These are phyloP conservation scores for Minunthozetes semirufus DNA, from an alignment of 2,888 invertebrate species.

Conservation along the genomic window DNA sequence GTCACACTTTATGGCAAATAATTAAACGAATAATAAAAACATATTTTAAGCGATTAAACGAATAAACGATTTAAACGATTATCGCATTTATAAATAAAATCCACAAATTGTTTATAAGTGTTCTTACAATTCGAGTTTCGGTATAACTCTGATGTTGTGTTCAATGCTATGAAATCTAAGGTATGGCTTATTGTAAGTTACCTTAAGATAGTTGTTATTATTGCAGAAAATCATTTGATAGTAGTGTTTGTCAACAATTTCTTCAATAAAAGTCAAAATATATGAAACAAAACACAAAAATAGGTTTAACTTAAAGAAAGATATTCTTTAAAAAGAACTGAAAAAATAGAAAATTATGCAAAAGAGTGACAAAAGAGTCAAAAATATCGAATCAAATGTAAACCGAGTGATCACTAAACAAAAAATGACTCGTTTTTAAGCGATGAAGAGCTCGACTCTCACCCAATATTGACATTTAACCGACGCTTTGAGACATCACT, in stretches of 20 bases:
- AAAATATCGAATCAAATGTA: too few relatives aligned
- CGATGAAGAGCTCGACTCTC: neutral
- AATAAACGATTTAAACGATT: too few relatives aligned
- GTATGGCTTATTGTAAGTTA: neutral
- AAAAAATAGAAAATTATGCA: neutral
- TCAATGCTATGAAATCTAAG: neutral
- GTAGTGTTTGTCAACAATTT: constrained; percentile 1
- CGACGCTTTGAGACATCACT: neutral
- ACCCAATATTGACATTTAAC: neutral
- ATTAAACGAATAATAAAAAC: neutral
- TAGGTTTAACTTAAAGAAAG: neutral
- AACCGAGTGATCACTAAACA: neutral
- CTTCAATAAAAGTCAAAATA: neutral
- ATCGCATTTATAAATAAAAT: too few relatives aligned
- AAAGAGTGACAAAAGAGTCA: neutral
- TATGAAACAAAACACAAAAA: neutral
- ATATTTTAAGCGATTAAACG: neutral
- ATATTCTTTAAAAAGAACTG: neutral
- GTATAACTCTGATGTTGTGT: neutral
- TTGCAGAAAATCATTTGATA: neutral
- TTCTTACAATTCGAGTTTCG: neutral
- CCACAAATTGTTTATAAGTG: neutral
- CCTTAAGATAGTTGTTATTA: neutral
- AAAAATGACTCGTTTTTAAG: neutral
- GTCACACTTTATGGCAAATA: neutral